Evolutionary conservation across 2,888 invertebrate species (phyloP), one percentile per base, ranked within the genome.

Genomic region (Ochropleura plecta): DNA sequence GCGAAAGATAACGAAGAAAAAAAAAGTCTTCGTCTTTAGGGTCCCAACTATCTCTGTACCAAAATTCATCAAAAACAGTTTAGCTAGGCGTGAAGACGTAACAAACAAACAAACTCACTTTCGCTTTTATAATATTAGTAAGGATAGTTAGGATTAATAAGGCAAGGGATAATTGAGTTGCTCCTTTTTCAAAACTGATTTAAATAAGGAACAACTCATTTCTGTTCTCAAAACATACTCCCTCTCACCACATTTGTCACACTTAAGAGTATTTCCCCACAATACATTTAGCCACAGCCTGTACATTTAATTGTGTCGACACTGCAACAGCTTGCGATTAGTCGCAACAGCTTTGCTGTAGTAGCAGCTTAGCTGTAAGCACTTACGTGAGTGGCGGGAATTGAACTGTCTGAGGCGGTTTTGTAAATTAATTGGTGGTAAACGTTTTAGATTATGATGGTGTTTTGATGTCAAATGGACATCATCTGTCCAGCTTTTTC

Each of bases 231-330:
- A 67, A 63, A 64, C 18, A 42, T 42, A 14, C 14, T 8, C 14
- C 4, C 3, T 20, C 44, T 49, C 12, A 44, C 44, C 12, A 59
- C 63, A 60, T 66, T 57, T 63, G 62, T 64, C 73, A 42, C 55
- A 59, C 53, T 68, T 16, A 81, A 81, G 65, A 62, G 68, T 62
- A 65, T 60, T 80, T 53, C 18, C 57, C 81, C 69, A 49, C 66
- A 82, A 85, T 59, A 67, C 82, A 67, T 76, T 81, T 65, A 70
- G 48, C 66, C 53, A 63, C 63, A 63, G 14, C 51, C 53, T 51
- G 70, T 70, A 76, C 59, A 70, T 81, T 76, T 85, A 82, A 81
- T 85, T 68, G 76, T 69, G 81, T 74, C 68, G 81, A 65, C 81
- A 81, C 57, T 67, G 53, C 55, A 75, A 57, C 55, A 70, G 77